These are phyloP conservation scores for Etia nguti DNA, from an alignment of 2,113 vertebrate species.

Conservation along the genomic window DNA sequence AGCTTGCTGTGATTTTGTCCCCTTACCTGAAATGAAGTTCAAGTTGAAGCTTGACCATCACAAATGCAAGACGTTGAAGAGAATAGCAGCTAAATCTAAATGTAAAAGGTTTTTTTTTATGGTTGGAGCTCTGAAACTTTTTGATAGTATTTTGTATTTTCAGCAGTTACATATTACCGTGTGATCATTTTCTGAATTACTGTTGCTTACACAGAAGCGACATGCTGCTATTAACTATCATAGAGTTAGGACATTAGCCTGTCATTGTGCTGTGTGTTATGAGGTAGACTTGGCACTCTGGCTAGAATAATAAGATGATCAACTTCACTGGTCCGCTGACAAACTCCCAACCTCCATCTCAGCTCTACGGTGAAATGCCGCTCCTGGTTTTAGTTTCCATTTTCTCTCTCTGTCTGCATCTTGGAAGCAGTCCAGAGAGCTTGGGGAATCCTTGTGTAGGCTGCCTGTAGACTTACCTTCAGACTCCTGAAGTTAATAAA, in stretches of 20 bases:
- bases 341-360: constrained; percentile 4
- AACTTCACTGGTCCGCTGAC: not conserved
- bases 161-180: not conserved
- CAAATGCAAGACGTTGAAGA: not conserved
- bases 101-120: not conserved
- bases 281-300: not conserved
- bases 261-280: not conserved
- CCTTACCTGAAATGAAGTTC: not conserved
- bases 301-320: not conserved
- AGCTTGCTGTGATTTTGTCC: not conserved
- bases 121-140: fast-evolving
- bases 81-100: no score
- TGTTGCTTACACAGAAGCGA: not conserved
- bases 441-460: not conserved
- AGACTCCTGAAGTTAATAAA: constrained; percentile 44
- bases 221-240: not conserved
- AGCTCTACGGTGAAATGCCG: not conserved
- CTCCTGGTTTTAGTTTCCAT: constrained; percentile 27
- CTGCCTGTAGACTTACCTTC: constrained; percentile 8
- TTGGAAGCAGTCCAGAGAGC: constrained; percentile 19
- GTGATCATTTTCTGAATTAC: not conserved
- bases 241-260: not conserved
- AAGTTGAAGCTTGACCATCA: not conserved
- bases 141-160: not conserved
- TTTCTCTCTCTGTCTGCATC: not conserved